Evolutionary conservation across 53 echinoderm and acorn worm species (phyloP).

Genomic region (Arbacia lixula): DNA sequence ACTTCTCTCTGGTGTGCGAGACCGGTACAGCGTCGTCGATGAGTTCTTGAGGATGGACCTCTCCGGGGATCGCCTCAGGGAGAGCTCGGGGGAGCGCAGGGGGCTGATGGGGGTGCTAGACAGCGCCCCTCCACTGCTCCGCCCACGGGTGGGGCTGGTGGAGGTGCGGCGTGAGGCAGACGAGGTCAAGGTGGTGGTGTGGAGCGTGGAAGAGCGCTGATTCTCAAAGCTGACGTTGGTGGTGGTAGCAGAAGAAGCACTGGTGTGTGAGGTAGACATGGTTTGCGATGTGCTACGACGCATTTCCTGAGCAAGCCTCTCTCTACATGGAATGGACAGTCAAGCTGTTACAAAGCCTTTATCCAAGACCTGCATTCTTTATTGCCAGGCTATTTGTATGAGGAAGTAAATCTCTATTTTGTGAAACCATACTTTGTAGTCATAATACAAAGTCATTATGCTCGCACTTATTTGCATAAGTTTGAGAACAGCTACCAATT

Average conservation of each 20-base stretch:
- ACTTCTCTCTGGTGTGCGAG: constrained; percentile 76
- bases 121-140: neutral
- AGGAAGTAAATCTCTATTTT: too few species aligned
- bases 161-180: constrained; percentile 16
- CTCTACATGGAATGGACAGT: constrained; percentile 75
- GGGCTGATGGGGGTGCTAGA: constrained; percentile 58
- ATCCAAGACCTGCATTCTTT: too few species aligned
- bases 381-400: too few species aligned
- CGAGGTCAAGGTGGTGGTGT: constrained; percentile 46
- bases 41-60: constrained; percentile 77
- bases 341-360: too few species aligned
- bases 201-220: constrained; percentile 45
- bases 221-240: constrained; percentile 61
- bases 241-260: too few species aligned
- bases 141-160: neutral
- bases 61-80: constrained; percentile 78
- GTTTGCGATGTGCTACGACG: constrained; percentile 59
- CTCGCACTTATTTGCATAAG: too few species aligned
- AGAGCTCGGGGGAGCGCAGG: constrained; percentile 75
- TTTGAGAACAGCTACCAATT: too few species aligned
- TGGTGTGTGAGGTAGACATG: constrained; percentile 25
- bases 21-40: constrained; percentile 61
- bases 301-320: constrained; percentile 90
- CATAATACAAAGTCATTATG: too few species aligned
- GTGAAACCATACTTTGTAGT: too few species aligned